phyloP scores from a whole-genome alignment of 1,140 invertebrate species.

The Dinoponera quadriceps region DNA sequence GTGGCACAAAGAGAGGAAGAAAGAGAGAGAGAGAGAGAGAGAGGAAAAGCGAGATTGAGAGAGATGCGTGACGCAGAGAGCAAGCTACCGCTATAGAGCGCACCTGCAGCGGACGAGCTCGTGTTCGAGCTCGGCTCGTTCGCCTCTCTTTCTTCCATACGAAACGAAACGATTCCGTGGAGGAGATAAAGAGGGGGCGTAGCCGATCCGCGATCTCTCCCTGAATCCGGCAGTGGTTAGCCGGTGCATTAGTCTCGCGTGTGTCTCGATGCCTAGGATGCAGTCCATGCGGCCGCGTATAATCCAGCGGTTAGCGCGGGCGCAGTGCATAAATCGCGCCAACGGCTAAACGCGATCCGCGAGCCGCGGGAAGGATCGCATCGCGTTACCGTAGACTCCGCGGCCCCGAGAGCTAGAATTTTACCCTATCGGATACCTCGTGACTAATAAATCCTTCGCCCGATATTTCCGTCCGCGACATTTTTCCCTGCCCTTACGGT shows the following conservation, averaged over 20 bases:
- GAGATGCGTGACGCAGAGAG: conserved; percentile 11
- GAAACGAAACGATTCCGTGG: conserved; percentile 61
- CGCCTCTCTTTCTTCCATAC: conserved; percentile 36
- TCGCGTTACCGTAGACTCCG: conserved; percentile 11
- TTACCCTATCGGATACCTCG: background rate
- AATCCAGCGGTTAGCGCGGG: conserved; percentile 64
- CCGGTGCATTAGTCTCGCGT: conserved; percentile 66
- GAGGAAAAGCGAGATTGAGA: conserved; percentile 1
- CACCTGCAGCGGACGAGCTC: conserved; percentile 54
- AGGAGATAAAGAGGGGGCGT: conserved; percentile 67
- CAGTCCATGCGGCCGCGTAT: conserved; percentile 63
- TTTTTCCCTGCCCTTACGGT: background rate
- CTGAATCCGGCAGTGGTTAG: conserved; percentile 67
- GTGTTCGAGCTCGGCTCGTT: conserved; percentile 18
- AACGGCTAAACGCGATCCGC: conserved; percentile 57
- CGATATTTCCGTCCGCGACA: background rate
- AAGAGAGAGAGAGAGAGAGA: background rate
- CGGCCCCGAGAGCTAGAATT: conserved; percentile 21
- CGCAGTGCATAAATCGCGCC: conserved; percentile 66
- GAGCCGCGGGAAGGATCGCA: background rate
- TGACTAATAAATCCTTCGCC: conserved; percentile 39
- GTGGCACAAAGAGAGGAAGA: background rate
- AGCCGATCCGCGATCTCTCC: conserved; percentile 57
- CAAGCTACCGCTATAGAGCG: conserved; percentile 36
- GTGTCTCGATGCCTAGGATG: conserved; percentile 64